Evolutionary conservation across 2,113 vertebrate genomes (phyloP).

Genomic region (Ondatra zibethicus): DNA sequence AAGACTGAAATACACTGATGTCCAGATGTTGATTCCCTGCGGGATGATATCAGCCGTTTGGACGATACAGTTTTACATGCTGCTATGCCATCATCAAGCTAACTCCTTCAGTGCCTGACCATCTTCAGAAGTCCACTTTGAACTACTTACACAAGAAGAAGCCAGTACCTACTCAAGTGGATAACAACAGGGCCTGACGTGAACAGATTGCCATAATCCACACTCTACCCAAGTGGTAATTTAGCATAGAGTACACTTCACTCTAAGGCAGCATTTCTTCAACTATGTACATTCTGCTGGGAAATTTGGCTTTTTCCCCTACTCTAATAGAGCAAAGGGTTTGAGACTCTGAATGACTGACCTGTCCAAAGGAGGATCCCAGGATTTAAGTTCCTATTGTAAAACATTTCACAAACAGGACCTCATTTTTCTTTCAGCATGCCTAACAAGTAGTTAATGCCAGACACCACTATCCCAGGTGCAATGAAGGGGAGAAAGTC

Average conservation of each 20-base stretch:
- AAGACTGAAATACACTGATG: slow-evolving; percentile 68
- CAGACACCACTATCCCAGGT: neutral
- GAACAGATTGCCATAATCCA: neutral
- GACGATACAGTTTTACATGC: slow-evolving; percentile 53
- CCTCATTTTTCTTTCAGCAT: neutral
- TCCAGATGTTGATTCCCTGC: slow-evolving; percentile 70
- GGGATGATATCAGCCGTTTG: slow-evolving; percentile 62
- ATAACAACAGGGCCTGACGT: neutral
- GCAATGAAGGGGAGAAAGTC: neutral
- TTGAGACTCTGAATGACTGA: neutral
- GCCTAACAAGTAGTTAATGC: neutral
- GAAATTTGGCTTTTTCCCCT: neutral
- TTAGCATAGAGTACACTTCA: neutral
- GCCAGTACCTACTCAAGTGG: neutral
- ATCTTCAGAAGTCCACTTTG: neutral
- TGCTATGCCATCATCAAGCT: neutral
- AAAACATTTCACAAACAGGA: neutral
- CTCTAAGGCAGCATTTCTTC: neutral
- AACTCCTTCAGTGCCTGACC: slow-evolving; percentile 23
- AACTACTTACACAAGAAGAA: neutral
- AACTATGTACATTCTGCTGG: neutral
- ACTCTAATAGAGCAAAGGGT: neutral
- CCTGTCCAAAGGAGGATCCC: neutral
- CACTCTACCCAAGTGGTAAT: slow-evolving; percentile 12
- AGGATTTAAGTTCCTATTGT: neutral